These are phyloP conservation scores for Ginglymostoma cirratum DNA, from an alignment of 2,113 vertebrate species.

Conservation along the genomic window DNA sequence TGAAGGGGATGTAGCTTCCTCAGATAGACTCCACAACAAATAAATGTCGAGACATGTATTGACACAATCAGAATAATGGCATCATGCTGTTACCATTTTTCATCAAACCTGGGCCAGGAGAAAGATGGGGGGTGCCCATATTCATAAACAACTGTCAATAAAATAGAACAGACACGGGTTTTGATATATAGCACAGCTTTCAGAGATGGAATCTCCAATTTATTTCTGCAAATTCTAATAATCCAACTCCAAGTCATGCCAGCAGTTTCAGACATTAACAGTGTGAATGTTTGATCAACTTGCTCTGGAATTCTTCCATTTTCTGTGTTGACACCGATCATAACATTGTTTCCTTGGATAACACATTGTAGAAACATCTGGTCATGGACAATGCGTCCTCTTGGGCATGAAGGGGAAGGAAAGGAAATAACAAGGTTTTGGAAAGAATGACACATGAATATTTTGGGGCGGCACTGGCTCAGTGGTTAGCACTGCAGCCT, in stretches of 20 bases:
- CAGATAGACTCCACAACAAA: neutral
- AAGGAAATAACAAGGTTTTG: neutral
- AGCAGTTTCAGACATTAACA: neutral
- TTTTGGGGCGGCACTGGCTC: too few relatives aligned
- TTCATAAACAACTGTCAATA: neutral
- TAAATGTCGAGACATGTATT: neutral
- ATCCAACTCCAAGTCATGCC: neutral
- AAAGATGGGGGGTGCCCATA: neutral
- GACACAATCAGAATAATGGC: neutral
- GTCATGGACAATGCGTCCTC: neutral
- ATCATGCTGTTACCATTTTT: neutral
- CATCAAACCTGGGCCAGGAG: neutral
- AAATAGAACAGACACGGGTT: neutral
- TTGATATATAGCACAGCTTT: neutral
- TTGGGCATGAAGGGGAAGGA: neutral
- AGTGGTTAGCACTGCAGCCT: too few relatives aligned
- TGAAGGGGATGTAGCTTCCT: neutral
- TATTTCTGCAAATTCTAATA: neutral
- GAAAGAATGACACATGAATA: neutral
- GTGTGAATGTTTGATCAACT: too few relatives aligned
- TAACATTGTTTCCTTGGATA: neutral
- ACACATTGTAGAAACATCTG: neutral
- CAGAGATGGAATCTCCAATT: neutral
- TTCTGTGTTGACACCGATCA: neutral
- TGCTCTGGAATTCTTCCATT: neutral